A percentile compares a stretch with the other conserved stretches of the same genome.
phyloP scores from a whole-genome alignment of 2,888 invertebrate genomes.

The Parasteatoda lunata region DNA sequence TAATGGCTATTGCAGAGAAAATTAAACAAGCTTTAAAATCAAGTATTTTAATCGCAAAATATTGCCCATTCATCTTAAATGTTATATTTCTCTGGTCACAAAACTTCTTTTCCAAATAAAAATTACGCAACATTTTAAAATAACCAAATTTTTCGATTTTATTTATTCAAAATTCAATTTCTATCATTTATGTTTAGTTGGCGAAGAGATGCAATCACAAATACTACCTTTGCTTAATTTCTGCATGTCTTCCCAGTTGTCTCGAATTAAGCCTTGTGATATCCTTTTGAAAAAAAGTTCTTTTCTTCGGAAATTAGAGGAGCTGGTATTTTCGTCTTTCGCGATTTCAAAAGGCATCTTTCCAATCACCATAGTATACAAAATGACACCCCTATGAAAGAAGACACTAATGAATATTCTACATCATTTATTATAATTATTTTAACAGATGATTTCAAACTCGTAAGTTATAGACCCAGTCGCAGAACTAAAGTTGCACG shows the following conservation, averaged over 20 bases:
- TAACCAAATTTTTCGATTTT: background rate
- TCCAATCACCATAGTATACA: slow-evolving; percentile 58
- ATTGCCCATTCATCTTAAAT: too few species aligned
- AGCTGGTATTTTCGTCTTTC: background rate
- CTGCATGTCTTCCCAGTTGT: slow-evolving; percentile 44
- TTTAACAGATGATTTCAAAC: too few species aligned
- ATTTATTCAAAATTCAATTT: background rate
- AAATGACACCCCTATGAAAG: slow-evolving; percentile 48
- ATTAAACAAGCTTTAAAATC: too few species aligned
- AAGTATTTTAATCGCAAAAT: too few species aligned
- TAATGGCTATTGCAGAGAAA: too few species aligned
- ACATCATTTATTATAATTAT: too few species aligned
- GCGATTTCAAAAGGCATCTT: slow-evolving; percentile 47
- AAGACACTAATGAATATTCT: background rate
- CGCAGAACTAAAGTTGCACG: too few species aligned
- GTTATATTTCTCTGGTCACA: background rate
- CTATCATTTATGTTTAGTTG: background rate
- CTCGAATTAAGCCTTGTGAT: slow-evolving; percentile 29
- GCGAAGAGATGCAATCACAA: background rate
- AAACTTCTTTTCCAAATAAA: background rate
- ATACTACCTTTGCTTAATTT: slow-evolving; percentile 27
- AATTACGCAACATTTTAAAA: background rate
- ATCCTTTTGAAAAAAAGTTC: slow-evolving; percentile 36
- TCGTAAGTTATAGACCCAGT: too few species aligned
- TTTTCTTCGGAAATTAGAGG: background rate